These are phyloP conservation scores for Hassar affinis DNA, from an alignment of 2,113 vertebrate species.

Conservation along the genomic window DNA sequence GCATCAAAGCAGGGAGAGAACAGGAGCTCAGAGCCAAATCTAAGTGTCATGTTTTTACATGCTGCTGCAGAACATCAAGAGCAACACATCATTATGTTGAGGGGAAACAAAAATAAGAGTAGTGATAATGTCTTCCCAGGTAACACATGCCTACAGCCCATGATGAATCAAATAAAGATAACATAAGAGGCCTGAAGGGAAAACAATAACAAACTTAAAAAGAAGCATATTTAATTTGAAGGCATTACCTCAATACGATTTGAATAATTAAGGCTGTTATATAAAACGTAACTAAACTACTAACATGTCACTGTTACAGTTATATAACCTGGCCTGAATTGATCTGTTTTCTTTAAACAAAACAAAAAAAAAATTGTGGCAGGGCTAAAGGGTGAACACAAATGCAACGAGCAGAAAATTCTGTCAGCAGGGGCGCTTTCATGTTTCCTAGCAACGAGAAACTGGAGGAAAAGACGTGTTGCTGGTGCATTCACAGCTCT, in stretches of 20 bases:
- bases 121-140: slow-evolving; percentile 39
- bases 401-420: background rate
- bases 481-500: slow-evolving; percentile 2
- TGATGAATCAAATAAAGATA: background rate
- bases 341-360: background rate
- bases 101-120: background rate
- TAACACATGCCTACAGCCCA: slow-evolving; percentile 4
- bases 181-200: background rate
- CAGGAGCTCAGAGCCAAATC: background rate
- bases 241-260: background rate
- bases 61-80: slow-evolving; percentile 1
- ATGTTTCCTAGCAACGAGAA: slow-evolving; percentile 28
- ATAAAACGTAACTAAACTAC: background rate
- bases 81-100: background rate
- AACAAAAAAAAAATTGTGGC: background rate
- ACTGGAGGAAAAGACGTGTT: background rate
- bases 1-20: background rate
- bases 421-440: slow-evolving; percentile 3
- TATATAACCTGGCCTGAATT: background rate
- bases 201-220: background rate
- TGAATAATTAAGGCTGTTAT: background rate
- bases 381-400: background rate
- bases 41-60: slow-evolving; percentile 15
- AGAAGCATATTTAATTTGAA: background rate
- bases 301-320: background rate